These are phyloP conservation scores for Crotalus viridis DNA, from an alignment of 2,113 vertebrate species.

Conservation along the genomic window DNA sequence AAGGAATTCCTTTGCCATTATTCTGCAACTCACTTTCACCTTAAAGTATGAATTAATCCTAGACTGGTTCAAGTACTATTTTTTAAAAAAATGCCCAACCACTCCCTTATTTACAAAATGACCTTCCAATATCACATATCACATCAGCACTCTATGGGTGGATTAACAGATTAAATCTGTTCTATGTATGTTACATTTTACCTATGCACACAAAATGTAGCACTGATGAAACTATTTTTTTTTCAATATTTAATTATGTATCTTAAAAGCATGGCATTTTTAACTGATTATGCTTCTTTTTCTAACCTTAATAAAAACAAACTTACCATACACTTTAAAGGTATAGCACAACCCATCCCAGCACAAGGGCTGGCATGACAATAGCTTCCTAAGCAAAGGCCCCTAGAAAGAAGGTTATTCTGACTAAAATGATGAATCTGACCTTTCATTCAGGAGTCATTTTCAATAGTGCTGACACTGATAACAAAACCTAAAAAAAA, in stretches of 20 bases:
- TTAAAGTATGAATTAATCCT: not conserved
- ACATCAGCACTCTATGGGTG: not conserved
- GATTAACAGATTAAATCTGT: not conserved
- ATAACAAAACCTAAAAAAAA: not conserved
- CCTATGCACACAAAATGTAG: not conserved
- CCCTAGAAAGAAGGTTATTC: not conserved
- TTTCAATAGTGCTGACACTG: not conserved
- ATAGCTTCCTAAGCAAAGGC: not conserved
- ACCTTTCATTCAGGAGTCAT: not conserved
- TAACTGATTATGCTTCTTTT: constrained; percentile 3
- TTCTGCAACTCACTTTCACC: not conserved
- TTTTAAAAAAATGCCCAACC: not conserved
- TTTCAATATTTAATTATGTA: not conserved
- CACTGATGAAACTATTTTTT: not conserved
- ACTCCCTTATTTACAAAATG: accelerated
- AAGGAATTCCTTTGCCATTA: not conserved
- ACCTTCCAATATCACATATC: not conserved
- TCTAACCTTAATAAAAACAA: constrained; percentile 5
- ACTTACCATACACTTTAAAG: not conserved
- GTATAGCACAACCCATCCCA: not conserved
- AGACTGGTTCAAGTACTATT: not conserved
- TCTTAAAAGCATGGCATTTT: constrained; percentile 17
- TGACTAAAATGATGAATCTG: not conserved
- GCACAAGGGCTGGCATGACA: not conserved
- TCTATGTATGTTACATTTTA: not conserved